Base-by-base conservation (phyloP, 2,113 vertebrate species). In the Psophia crepitans region DNA sequence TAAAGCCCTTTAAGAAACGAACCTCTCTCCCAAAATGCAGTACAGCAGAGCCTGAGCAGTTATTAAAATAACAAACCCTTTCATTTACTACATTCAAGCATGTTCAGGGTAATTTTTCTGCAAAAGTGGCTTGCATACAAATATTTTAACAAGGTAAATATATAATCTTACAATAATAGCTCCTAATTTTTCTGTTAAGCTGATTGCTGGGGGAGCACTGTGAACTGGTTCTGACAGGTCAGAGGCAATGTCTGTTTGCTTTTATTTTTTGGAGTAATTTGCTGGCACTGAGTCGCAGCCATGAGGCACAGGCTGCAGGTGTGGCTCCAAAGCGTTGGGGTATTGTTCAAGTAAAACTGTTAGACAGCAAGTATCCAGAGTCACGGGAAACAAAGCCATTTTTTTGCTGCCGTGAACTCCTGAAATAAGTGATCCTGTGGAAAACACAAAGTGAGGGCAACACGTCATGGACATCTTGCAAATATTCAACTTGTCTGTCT, bases 81-180 rank as follows among this genome's bases (percentile, higher is more conserved):
- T 97, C 96, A 97, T 97, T 96, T 97, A 89, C 94, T 97, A 93
- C 94, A 92, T 97, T 96, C 96, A 95, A 93, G 92, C 95, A 89
- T 80, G 86, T 93, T 95, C 78, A 92, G 94, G 92, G 97, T 97
- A 97, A 95, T 97, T 96, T 89, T 96, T 97, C 94, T 96, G 94
- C 81, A 92, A 46, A 97, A 97, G 93, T 93, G 94, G 97, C 97
- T 98, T 94, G 84, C 95, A 94, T 97, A 96, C 97, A 98, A 98
- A 97, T 97, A 97, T 93, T 96, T 96, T 97, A 97, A 97, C 97
- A 97, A 97, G 97, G 97, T 96, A 97, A 93, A 97, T 97, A 97
- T 96, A 96, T 96, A 96, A 96, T 92, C 94, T 96, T 96, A 80
- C 84, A 92, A 95, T 94, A 93, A 97, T 96, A 97, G 90, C 94